Evolutionary conservation across 1,140 invertebrate species (phyloP).

Genomic region (Hylyphantes graminicola): DNA sequence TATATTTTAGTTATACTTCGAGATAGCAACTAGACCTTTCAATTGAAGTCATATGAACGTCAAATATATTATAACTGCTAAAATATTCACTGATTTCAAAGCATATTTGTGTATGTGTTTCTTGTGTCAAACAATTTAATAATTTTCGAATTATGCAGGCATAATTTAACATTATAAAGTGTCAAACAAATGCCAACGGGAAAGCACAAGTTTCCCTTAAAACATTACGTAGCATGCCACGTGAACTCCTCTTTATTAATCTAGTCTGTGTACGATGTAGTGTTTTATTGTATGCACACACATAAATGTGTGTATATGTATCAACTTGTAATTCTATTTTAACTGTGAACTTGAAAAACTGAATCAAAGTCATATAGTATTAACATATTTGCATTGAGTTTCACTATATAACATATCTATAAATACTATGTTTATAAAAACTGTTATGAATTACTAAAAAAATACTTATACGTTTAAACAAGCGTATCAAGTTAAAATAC

Average conservation of each 20-base stretch:
- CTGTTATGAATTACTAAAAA: too few relatives aligned
- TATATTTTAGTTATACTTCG: too few relatives aligned
- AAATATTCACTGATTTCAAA: not conserved
- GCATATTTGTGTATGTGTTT: not conserved
- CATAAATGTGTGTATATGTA: conserved; percentile 11
- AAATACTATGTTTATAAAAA: too few relatives aligned
- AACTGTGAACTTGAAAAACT: too few relatives aligned
- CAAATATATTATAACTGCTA: too few relatives aligned
- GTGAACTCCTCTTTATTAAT: conserved; percentile 35
- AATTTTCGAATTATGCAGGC: conserved; percentile 29
- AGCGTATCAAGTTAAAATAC: too few relatives aligned
- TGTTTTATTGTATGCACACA: not conserved
- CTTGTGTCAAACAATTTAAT: not conserved
- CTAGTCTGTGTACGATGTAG: conserved; percentile 38
- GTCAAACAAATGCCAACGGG: not conserved
- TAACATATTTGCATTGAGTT: too few relatives aligned
- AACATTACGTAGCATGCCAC: conserved; percentile 12
- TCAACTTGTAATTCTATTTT: not conserved
- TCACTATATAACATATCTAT: too few relatives aligned
- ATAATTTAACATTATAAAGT: conserved; percentile 5
- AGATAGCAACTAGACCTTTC: too few relatives aligned
- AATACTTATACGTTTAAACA: too few relatives aligned
- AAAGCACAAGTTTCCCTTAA: not conserved
- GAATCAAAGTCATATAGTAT: too few relatives aligned
- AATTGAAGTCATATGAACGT: too few relatives aligned